A percentile compares a stretch with the other conserved stretches of the same genome.
Evolutionary conservation across 2,113 vertebrate species (phyloP).

Genomic region (Platysteira castanea): DNA sequence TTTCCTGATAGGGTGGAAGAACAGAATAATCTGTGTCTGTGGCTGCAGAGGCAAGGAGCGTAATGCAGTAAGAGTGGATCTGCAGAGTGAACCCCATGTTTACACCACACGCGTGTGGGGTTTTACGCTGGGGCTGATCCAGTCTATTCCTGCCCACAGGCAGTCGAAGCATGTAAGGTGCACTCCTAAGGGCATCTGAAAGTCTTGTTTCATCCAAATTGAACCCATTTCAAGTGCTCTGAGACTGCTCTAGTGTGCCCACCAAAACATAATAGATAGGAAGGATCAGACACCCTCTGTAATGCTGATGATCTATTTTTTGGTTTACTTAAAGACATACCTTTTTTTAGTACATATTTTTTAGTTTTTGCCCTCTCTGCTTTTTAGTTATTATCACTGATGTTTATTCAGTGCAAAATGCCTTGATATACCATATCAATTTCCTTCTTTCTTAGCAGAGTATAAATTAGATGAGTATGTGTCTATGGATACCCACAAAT

Average conservation of each 20-base stretch:
- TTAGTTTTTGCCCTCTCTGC: background rate
- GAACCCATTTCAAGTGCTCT: background rate
- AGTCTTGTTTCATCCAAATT: background rate
- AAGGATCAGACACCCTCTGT: background rate
- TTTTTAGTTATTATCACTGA: background rate
- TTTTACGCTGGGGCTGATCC: background rate
- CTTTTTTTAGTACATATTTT: background rate
- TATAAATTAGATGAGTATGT: background rate
- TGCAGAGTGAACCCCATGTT: background rate
- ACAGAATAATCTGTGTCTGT: background rate
- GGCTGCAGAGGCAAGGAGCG: background rate
- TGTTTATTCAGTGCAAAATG: background rate
- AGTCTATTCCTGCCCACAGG: rapidly evolving
- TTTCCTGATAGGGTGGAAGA: background rate
- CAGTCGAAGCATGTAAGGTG: background rate
- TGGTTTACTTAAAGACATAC: background rate
- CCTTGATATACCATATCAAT: background rate
- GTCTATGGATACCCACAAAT: background rate
- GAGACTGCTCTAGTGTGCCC: background rate
- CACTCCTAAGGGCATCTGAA: background rate
- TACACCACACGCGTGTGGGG: rapidly evolving
- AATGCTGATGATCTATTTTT: background rate
- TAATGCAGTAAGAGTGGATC: background rate
- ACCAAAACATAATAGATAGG: background rate
- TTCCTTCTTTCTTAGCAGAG: background rate